Evolutionary conservation across 2,113 vertebrate genomes (phyloP).

Genomic region (Leuciscus idus): DNA sequence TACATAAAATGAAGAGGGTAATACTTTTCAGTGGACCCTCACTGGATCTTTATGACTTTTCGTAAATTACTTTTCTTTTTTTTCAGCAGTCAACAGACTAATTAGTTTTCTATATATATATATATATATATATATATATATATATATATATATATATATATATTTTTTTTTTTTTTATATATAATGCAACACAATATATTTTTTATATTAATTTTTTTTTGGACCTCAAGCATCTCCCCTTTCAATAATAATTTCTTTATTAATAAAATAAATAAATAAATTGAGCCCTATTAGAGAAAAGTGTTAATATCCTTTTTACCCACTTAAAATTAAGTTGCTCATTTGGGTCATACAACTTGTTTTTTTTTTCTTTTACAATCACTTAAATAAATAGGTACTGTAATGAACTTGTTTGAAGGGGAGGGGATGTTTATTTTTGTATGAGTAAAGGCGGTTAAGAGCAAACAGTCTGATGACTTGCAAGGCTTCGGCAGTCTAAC

Average conservation of each 20-base stretch:
- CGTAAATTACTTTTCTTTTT: background rate
- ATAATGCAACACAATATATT: background rate
- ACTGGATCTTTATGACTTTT: background rate
- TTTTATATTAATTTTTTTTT: background rate
- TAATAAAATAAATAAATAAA: background rate
- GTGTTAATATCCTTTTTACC: background rate
- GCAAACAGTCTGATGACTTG: conserved; percentile 1
- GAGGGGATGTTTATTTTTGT: conserved; percentile 18
- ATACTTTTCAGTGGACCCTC: background rate
- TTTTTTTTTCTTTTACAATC: background rate
- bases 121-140: background rate
- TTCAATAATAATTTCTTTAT: background rate
- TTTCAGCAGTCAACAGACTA: background rate
- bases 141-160: background rate
- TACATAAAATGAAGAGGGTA: background rate
- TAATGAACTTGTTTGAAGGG: background rate
- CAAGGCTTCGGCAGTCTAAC: background rate
- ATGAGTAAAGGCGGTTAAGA: background rate
- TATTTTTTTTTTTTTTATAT: no score
- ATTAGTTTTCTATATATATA: background rate
- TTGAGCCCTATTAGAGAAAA: background rate
- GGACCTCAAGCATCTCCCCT: no score
- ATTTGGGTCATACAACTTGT: background rate
- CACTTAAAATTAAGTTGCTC: background rate
- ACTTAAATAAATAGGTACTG: background rate